Percentiles rank a stretch among this genome's conserved stretches.
Conservation (phyloP, 2,888 invertebrate genomes). For the Spatulosminthurus flaviceps region DNA sequence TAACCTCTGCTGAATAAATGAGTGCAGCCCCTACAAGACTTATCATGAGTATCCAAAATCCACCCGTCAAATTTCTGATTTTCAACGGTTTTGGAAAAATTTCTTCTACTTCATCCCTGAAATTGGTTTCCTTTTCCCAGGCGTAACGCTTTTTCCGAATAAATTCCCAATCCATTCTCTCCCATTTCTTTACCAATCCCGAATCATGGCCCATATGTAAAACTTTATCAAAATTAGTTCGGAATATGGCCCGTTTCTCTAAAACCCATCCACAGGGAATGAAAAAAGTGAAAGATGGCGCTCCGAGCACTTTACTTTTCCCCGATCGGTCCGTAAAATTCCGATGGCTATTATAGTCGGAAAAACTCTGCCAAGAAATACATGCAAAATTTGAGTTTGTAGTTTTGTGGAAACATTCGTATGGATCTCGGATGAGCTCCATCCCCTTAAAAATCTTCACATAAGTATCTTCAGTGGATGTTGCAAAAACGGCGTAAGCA, state of each 20-base stretch:
- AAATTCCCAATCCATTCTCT: slow-evolving; percentile 29
- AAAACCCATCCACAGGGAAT: slow-evolving; percentile 52
- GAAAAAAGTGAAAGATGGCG: slow-evolving; percentile 52
- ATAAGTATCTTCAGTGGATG: slow-evolving; percentile 56
- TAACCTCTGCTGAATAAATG: not conserved
- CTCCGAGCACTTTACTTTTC: slow-evolving; percentile 49
- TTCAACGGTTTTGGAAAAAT: not conserved
- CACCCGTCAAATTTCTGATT: slow-evolving; percentile 5
- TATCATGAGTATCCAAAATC: not conserved
- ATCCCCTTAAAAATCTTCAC: slow-evolving; percentile 52
- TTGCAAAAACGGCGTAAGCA: slow-evolving; percentile 54
- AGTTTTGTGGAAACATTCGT: slow-evolving; percentile 52
- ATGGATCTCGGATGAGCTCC: slow-evolving; percentile 53
- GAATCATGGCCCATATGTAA: slow-evolving; percentile 22
- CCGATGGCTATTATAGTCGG: slow-evolving; percentile 53
- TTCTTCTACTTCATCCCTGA: not conserved
- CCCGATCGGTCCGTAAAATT: slow-evolving; percentile 56
- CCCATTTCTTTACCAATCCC: slow-evolving; percentile 38
- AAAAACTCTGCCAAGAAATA: slow-evolving; percentile 58
- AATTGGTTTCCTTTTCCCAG: slow-evolving; percentile 5
- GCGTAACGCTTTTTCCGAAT: not conserved
- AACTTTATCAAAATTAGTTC: slow-evolving; percentile 37
- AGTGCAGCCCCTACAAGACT: not conserved
- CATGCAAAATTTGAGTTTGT: slow-evolving; percentile 52
- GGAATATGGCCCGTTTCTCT: slow-evolving; percentile 44